Base-by-base conservation (phyloP, 2,113 vertebrate genomes). In the Scomber japonicus region DNA sequence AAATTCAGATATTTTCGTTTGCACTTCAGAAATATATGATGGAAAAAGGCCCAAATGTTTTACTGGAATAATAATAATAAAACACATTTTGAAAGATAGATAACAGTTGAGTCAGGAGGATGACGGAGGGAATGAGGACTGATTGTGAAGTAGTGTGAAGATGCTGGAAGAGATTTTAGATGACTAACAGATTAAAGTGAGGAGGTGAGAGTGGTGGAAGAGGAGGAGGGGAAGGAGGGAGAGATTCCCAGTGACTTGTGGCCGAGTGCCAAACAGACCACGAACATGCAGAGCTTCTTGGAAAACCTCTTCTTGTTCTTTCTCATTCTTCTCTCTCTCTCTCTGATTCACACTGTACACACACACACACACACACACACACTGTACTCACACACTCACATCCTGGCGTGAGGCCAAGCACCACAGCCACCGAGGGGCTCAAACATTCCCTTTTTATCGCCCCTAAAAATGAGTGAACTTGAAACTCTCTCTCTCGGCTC, bases 371-470 rank as follows among this genome's bases (percentile, higher is more conserved):
- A n/a, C n/a, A 62, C 74, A 27, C 75, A 79, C 60, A 64, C 30
- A 71, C 31, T 51, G 64, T 50, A 71, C 80, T 59, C 45, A 67
- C 50, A 57, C 24, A 44, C 68, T 46, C 59, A 64, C 40, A 13
- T 3, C 15, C 75, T 92, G 92, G 88, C 72, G 1, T 31, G 35
- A 53, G 46, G 78, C 89, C 88, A 89, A 85, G 50, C 74, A 67
- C 63, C 51, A 78, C 80, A 85, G 65, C 61, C 77, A 78, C 50
- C 5, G 66, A 87, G 80, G 61, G 53, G 53, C 62, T 90, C 71
- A 81, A 85, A 77, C 86, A 71, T 84, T 91, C 78, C 55, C 69
- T 24, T 81, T 89, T 85, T 77, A 88, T 87, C 72, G 48, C 11
- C 75, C 15, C 30, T 40, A 45, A 77, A 27, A 83, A 71, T 11